Evolutionary conservation across 2,797 vertebrate species (phyloP).

Genomic region (Sebastiscus tertius): DNA sequence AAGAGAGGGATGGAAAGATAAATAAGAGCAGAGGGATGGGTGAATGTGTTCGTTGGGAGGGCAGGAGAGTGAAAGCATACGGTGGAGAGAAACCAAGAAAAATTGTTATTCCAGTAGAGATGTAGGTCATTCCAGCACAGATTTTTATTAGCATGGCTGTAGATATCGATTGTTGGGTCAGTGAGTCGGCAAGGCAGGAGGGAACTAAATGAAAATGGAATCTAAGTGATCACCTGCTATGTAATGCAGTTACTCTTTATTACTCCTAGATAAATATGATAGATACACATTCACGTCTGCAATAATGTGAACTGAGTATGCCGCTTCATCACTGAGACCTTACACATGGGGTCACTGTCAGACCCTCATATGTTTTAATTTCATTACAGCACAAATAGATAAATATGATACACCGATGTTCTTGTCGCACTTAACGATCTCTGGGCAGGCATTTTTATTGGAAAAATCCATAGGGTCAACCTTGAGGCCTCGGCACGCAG

Average conservation of each 20-base stretch:
- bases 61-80: neutral
- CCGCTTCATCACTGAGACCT: constrained; percentile 66
- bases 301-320: constrained; percentile 64
- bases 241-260: constrained; percentile 79
- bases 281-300: constrained; percentile 66
- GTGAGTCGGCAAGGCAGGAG: constrained; percentile 44
- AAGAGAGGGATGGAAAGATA: constrained; percentile 32
- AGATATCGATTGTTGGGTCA: constrained; percentile 78
- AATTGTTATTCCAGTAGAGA: constrained; percentile 53
- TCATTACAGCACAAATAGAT: constrained; percentile 77
- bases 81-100: constrained; percentile 21
- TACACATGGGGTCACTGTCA: constrained; percentile 64
- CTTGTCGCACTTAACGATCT: constrained; percentile 63
- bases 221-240: constrained; percentile 77
- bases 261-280: constrained; percentile 81
- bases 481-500: constrained; percentile 44
- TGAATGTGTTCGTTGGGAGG: neutral
- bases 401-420: constrained; percentile 71
- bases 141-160: constrained; percentile 70
- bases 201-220: constrained; percentile 77
- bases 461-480: constrained; percentile 69
- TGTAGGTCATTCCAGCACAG: constrained; percentile 55
- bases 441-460: constrained; percentile 57
- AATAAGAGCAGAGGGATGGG: constrained; percentile 14
- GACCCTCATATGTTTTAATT: constrained; percentile 64